Evolutionary conservation across 1,140 invertebrate species (phyloP), one percentile per base, ranked within the genome.

Genomic region (Telenomus remus): DNA sequence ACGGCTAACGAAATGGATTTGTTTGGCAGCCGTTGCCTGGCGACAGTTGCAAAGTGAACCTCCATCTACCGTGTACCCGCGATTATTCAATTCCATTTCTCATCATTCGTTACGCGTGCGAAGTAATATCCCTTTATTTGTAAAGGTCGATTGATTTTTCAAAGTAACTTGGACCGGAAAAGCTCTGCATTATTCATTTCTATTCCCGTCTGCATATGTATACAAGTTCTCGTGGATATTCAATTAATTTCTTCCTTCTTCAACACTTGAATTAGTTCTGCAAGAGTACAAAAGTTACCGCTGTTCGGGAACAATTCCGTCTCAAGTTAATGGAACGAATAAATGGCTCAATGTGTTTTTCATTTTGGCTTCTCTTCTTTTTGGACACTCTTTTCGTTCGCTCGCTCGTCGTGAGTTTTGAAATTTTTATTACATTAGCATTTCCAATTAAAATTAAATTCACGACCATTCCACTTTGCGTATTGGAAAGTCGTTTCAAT

Each of bases 1-100:
- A 57, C 51, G 51, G 54, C 51, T 27, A 50, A 65, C 55, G 53
- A 66, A 63, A 49, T 10, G 69, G 53, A 74, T 65, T 57, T 79
- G 78, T 78, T 79, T 78, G 61, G 13, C 65, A 19, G 11, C 9
- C 49, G 79, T 81, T 78, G 76, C 79, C 43, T 65, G 59, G 79
- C 78, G 51, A 81, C 75, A 11, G 50, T 44, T 33, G 42, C 57
- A 55, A 59, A 34, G 63, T 54, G 72, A 49, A 16, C 4, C 12
- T 39, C 56, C 44, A 61, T 55, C 49, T 60, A 65, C 1, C 56
- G 46, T 61, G 49, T 61, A 42, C 55, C 70, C 70, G 61, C 61
- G 55, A 61, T 46, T 73, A 66, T 73, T 65, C 54, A 66, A 73
- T 66, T 64, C 44, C 34, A 47, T 47, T 59, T 42, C 47, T 61